These are phyloP conservation scores for Micropoecilia bifurca DNA, from an alignment of 2,797 vertebrate genomes.

Conservation along the genomic window DNA sequence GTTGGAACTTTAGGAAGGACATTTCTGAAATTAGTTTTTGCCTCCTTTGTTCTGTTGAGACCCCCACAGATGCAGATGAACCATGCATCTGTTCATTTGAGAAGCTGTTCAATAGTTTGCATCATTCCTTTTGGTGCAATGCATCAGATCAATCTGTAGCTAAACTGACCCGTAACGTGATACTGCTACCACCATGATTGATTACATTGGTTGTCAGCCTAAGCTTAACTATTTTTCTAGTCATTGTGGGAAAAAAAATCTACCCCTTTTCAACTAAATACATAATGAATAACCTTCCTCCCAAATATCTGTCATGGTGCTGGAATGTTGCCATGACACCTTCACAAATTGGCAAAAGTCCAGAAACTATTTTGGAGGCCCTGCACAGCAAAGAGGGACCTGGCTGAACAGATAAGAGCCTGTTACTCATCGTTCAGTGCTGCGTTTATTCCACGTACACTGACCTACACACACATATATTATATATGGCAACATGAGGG, in stretches of 20 bases:
- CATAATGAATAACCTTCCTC: conserved; percentile 1
- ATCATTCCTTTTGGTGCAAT: background rate
- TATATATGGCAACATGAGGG: conserved; percentile 55
- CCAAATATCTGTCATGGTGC: conserved; percentile 27
- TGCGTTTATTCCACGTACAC: conserved; percentile 56
- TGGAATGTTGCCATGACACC: conserved; percentile 24
- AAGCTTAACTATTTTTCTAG: background rate
- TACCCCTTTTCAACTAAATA: background rate
- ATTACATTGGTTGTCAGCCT: background rate
- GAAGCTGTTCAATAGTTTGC: background rate
- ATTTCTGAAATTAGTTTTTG: background rate
- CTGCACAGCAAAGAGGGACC: conserved; percentile 32
- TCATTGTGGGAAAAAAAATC: background rate
- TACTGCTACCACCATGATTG: background rate
- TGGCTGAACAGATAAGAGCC: conserved; percentile 37
- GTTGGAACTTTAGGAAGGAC: background rate
- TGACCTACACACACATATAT: conserved; percentile 34
- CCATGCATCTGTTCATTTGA: background rate
- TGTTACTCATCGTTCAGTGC: conserved; percentile 49
- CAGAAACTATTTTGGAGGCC: conserved; percentile 44
- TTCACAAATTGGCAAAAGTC: conserved; percentile 29
- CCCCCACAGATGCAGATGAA: background rate
- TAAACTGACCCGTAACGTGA: background rate
- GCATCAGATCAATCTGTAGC: background rate
- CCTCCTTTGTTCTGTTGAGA: background rate